Evolutionary conservation across 1,140 invertebrate genomes (phyloP).

Genomic region (Bombus pascuorum): DNA sequence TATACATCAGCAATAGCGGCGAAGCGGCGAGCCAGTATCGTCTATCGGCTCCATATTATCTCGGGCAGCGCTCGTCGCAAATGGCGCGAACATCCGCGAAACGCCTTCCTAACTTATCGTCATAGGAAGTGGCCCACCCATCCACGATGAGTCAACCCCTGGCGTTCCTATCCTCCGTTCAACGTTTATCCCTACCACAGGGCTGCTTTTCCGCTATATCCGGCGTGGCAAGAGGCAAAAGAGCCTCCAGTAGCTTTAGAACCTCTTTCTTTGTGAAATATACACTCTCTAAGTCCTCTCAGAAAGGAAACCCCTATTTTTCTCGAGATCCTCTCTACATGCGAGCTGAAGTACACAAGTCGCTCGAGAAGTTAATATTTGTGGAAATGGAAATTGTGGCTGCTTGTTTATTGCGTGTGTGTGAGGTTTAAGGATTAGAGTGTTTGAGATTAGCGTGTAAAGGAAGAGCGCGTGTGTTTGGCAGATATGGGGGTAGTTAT

Average conservation of each 20-base stretch:
- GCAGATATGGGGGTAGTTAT: background rate
- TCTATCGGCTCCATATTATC: slow-evolving; percentile 73
- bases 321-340: background rate
- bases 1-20: slow-evolving; percentile 69
- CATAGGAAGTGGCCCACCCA: slow-evolving; percentile 76
- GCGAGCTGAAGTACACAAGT: no score
- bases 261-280: slow-evolving; percentile 39
- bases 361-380: slow-evolving; percentile 21
- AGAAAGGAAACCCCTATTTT: slow-evolving; percentile 55
- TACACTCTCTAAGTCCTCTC: slow-evolving; percentile 15
- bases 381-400: background rate
- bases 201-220: slow-evolving; percentile 60
- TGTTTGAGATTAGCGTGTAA: background rate
- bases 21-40: slow-evolving; percentile 69
- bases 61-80: slow-evolving; percentile 73
- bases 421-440: background rate
- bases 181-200: slow-evolving; percentile 13
- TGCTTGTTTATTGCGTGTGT: background rate
- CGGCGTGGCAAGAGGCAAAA: slow-evolving; percentile 55
- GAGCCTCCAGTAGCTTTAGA: slow-evolving; percentile 43
- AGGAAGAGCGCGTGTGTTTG: background rate
- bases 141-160: slow-evolving; percentile 48
- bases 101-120: slow-evolving; percentile 78
- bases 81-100: slow-evolving; percentile 80
- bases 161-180: background rate